Evolutionary conservation across 1,140 invertebrate genomes (phyloP).

Genomic region (Goniozus legneri): DNA sequence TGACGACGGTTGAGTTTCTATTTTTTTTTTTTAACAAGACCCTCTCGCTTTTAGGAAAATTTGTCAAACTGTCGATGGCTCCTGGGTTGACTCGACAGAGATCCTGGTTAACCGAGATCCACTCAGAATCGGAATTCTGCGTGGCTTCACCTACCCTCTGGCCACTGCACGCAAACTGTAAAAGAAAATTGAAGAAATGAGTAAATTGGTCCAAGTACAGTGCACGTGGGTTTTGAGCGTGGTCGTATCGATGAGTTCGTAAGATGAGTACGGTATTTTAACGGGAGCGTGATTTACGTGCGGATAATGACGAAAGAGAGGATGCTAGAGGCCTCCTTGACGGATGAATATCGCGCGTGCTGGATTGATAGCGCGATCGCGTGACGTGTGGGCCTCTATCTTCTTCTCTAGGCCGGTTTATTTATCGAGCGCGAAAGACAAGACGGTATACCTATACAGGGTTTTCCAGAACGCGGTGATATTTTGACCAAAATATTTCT

Average conservation of each 20-base stretch:
- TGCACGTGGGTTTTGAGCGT: too few relatives aligned
- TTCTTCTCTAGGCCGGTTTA: too few relatives aligned
- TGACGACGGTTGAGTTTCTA: constrained; percentile 25
- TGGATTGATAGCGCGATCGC: constrained; percentile 38
- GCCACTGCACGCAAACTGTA: constrained; percentile 85
- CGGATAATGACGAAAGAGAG: constrained; percentile 22
- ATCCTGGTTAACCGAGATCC: constrained; percentile 48
- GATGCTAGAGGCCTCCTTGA: constrained; percentile 19
- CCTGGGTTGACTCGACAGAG: constrained; percentile 44
- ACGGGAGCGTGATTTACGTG: constrained; percentile 20
- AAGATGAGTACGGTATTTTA: too few relatives aligned
- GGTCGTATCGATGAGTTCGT: too few relatives aligned
- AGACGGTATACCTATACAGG: too few relatives aligned
- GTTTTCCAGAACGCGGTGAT: too few relatives aligned
- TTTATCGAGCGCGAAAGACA: too few relatives aligned
- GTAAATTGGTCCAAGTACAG: too few relatives aligned
- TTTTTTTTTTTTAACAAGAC: too few relatives aligned
- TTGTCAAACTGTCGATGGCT: constrained; percentile 30
- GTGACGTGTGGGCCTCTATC: too few relatives aligned
- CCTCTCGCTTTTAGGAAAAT: too few relatives aligned
- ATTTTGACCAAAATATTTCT: too few relatives aligned
- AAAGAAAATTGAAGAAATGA: constrained; percentile 59
- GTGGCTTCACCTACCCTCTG: constrained; percentile 70
- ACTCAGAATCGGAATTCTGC: constrained; percentile 47
- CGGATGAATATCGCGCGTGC: constrained; percentile 18